These are phyloP conservation scores for Holothuria glaberrima DNA, from an alignment of 35 echinoderm and acorn worm species.

Conservation along the genomic window DNA sequence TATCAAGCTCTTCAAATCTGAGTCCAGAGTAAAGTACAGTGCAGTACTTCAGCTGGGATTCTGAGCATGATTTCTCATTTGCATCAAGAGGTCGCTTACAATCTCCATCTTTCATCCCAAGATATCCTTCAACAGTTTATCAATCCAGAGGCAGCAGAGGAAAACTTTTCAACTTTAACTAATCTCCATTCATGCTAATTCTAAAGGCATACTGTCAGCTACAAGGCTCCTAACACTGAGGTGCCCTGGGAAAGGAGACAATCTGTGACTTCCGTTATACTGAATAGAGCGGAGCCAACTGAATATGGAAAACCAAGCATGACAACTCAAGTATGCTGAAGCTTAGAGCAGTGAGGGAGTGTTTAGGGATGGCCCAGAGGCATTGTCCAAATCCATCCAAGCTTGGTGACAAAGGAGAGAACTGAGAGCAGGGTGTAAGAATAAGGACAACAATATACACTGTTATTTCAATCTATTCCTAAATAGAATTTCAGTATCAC, in stretches of 20 bases:
- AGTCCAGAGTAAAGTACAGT: too few relatives aligned
- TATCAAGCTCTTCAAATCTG: too few relatives aligned
- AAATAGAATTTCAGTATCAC: not conserved
- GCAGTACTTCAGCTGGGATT: too few relatives aligned
- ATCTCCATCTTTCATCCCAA: too few relatives aligned
- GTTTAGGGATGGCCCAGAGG: slow-evolving; percentile 44
- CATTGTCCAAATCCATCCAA: slow-evolving; percentile 4
- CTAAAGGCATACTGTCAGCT: too few relatives aligned
- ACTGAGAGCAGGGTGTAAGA: not conserved
- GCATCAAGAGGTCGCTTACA: too few relatives aligned
- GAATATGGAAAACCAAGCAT: slow-evolving; percentile 36
- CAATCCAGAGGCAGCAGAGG: too few relatives aligned
- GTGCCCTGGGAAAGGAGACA: slow-evolving; percentile 13
- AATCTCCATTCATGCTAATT: too few relatives aligned
- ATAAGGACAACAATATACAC: not conserved
- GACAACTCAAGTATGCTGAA: slow-evolving; percentile 26
- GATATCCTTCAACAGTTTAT: too few relatives aligned
- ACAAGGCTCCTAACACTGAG: too few relatives aligned
- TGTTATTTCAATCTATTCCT: not conserved
- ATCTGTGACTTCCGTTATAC: slow-evolving; percentile 38
- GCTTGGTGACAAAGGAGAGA: not conserved
- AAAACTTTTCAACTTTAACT: too few relatives aligned
- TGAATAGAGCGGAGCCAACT: not conserved
- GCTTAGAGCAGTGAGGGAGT: slow-evolving; percentile 32
- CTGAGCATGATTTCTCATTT: too few relatives aligned